A percentile compares a stretch with the other conserved stretches of the same genome.
These are phyloP conservation scores for Ctenomys sociabilis DNA, from an alignment of 2,113 vertebrate species.

Conservation along the genomic window DNA sequence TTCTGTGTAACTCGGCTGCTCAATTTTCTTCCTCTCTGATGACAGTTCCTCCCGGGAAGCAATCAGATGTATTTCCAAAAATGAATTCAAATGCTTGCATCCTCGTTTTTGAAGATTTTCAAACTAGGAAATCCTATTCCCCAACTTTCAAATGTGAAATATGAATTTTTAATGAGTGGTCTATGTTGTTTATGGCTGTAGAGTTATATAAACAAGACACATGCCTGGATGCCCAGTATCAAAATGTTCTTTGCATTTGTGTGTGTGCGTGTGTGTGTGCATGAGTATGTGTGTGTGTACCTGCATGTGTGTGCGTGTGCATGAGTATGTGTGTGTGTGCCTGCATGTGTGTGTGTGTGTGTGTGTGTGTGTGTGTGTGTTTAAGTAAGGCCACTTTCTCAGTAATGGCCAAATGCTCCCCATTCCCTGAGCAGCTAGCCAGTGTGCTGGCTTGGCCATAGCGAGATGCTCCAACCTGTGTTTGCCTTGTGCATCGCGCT, in stretches of 20 bases:
- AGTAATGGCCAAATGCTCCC: neutral
- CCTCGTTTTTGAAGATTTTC: constrained; percentile 4
- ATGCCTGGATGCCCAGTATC: neutral
- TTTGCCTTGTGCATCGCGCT: neutral
- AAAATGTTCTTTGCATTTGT: neutral
- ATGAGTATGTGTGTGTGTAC: no score
- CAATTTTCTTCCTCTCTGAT: constrained; percentile 46
- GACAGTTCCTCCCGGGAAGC: constrained; percentile 41
- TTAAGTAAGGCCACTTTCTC: neutral
- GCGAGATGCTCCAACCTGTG: neutral
- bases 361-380: neutral
- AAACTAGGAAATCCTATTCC: neutral
- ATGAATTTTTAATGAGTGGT: neutral
- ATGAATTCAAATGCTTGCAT: neutral
- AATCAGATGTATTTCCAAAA: constrained; percentile 8
- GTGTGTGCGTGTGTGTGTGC: neutral
- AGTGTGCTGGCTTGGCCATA: fast-evolving
- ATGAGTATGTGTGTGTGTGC: neutral
- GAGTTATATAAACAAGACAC: neutral
- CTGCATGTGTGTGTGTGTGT: no score
- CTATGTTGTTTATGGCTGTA: neutral
- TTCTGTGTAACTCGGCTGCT: constrained; percentile 33
- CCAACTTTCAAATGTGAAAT: neutral
- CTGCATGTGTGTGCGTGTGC: neutral
- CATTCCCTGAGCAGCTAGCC: neutral